phyloP scores from a whole-genome alignment of 2,113 vertebrate genomes.

The Galeopterus variegatus region DNA sequence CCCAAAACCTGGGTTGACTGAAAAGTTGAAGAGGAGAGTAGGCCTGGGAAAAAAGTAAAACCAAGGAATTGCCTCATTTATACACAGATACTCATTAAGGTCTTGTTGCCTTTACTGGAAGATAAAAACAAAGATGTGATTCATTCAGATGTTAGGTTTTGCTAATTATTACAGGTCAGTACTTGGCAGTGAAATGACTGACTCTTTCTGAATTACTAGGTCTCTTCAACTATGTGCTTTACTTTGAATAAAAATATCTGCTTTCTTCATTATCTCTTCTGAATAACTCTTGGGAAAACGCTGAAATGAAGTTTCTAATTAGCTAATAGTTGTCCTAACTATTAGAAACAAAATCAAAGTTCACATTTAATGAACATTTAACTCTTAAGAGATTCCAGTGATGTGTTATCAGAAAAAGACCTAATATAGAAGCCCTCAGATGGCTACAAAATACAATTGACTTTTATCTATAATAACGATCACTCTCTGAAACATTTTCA shows the following conservation, averaged over 20 bases:
- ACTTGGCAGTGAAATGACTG: not conserved
- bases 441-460: conserved; percentile 12
- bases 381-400: conserved; percentile 27
- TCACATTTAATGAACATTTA: conserved; percentile 65
- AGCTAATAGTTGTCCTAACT: conserved; percentile 45
- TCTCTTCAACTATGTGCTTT: conserved; percentile 44
- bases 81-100: conserved; percentile 52
- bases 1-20: not conserved
- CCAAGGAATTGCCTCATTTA: conserved; percentile 13
- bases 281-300: conserved; percentile 67
- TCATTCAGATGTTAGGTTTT: conserved; percentile 55
- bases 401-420: conserved; percentile 10
- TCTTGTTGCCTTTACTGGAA: not conserved
- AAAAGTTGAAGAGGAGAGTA: conserved; percentile 50
- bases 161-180: conserved; percentile 29
- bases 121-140: conserved; percentile 65
- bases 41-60: not conserved
- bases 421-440: not conserved
- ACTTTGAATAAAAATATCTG: conserved; percentile 65
- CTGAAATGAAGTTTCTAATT: conserved; percentile 55
- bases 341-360: conserved; percentile 67
- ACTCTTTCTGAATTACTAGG: conserved; percentile 8
- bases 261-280: conserved; percentile 54
- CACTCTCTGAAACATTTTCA: conserved; percentile 48
- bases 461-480: not conserved